Evolutionary conservation across 2,888 invertebrate species (phyloP).

Genomic region (Eupithecia subfuscata): DNA sequence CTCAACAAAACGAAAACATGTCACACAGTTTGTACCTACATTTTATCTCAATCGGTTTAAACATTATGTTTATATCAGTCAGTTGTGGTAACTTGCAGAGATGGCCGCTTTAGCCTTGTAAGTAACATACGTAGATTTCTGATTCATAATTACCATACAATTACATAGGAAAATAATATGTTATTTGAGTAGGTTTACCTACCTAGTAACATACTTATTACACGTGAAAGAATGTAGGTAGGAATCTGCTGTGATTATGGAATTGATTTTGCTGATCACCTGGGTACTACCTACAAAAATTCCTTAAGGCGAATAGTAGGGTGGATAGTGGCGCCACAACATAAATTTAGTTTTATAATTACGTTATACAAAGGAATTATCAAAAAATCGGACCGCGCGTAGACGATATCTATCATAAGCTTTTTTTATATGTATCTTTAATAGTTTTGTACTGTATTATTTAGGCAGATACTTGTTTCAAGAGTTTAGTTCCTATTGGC

Average conservation of each 20-base stretch:
- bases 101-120: background rate
- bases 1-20: background rate
- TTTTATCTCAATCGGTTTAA: background rate
- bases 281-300: too few relatives aligned
- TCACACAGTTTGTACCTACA: background rate
- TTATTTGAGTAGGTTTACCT: background rate
- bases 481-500: too few relatives aligned
- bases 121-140: background rate
- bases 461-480: too few relatives aligned
- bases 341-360: too few relatives aligned
- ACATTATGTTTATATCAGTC: background rate
- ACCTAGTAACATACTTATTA: too few relatives aligned
- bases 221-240: background rate
- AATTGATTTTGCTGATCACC: background rate
- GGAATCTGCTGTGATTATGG: background rate
- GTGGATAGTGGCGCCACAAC: too few relatives aligned
- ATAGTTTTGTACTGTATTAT: too few relatives aligned
- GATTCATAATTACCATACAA: background rate
- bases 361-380: too few relatives aligned
- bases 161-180: background rate
- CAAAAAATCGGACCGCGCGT: too few relatives aligned
- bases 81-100: background rate
- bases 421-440: too few relatives aligned
- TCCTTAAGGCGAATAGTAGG: too few relatives aligned
- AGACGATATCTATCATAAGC: too few relatives aligned